Evolutionary conservation across 2,888 invertebrate species (phyloP).

Genomic region (Melieria omissa): DNA sequence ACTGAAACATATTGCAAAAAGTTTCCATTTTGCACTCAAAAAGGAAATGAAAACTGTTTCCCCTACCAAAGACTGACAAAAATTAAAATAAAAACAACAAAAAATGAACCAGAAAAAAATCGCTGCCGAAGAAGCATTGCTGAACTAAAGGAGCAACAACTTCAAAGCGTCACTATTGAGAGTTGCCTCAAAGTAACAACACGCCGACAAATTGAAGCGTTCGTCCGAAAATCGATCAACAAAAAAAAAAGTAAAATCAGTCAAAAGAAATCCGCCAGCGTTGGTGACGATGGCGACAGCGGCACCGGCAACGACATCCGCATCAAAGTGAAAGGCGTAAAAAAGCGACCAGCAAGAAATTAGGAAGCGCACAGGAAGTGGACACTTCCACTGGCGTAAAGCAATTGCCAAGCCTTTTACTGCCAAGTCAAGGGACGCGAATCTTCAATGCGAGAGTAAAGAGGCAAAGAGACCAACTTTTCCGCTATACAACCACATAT

Average conservation of each 20-base stretch:
- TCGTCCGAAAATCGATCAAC: conserved; percentile 31
- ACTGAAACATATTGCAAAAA: conserved; percentile 10
- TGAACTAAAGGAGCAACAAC: conserved; percentile 49
- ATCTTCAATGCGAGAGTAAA: no score
- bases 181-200: conserved; percentile 38
- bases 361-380: conserved; percentile 36
- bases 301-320: conserved; percentile 62
- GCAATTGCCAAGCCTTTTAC: conserved; percentile 35
- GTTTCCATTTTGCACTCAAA: conserved; percentile 42
- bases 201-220: conserved; percentile 48
- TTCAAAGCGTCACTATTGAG: conserved; percentile 59
- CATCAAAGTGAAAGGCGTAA: conserved; percentile 49
- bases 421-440: not conserved
- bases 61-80: conserved; percentile 47
- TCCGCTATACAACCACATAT: no score
- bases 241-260: conserved; percentile 32
- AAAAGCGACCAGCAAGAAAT: conserved; percentile 31
- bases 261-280: conserved; percentile 30
- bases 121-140: conserved; percentile 44
- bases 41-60: conserved; percentile 63
- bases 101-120: conserved; percentile 36
- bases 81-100: conserved; percentile 11
- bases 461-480: no score
- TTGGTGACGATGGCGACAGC: conserved; percentile 33
- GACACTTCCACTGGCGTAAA: conserved; percentile 39